Conservation (phyloP, 2,113 vertebrate genomes). For the Poecilia latipinna region DNA sequence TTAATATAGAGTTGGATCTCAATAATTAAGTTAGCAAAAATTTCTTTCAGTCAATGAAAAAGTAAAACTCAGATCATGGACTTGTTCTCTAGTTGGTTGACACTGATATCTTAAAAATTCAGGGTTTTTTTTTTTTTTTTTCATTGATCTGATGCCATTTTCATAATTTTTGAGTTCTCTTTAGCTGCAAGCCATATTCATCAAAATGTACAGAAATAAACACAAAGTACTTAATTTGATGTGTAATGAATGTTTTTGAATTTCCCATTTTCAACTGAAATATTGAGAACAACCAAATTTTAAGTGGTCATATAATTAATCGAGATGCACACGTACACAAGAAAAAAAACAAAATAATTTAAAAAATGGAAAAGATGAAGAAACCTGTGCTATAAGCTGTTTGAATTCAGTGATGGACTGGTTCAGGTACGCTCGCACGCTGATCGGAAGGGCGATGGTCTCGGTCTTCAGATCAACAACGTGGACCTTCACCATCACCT, state of each 20-base stretch:
- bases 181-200: background rate
- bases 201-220: background rate
- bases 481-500: conserved; percentile 99
- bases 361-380: background rate
- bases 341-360: background rate
- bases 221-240: background rate
- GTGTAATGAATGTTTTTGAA: background rate
- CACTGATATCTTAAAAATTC: no score
- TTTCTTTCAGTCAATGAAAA: background rate
- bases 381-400: conserved; percentile 95
- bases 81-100: background rate
- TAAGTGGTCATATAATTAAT: background rate
- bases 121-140: no score
- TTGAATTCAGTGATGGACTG: conserved; percentile 96
- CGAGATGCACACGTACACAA: background rate
- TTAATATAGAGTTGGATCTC: no score
- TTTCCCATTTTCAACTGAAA: background rate
- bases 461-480: conserved; percentile 92
- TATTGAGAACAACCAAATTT: background rate
- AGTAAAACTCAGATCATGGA: background rate
- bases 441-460: conserved; percentile 89
- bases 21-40: no score
- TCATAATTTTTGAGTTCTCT: background rate
- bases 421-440: conserved; percentile 95
- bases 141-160: no score